phyloP scores from a whole-genome alignment of 2,888 invertebrate species.

The Drosophila hawaiiensis region DNA sequence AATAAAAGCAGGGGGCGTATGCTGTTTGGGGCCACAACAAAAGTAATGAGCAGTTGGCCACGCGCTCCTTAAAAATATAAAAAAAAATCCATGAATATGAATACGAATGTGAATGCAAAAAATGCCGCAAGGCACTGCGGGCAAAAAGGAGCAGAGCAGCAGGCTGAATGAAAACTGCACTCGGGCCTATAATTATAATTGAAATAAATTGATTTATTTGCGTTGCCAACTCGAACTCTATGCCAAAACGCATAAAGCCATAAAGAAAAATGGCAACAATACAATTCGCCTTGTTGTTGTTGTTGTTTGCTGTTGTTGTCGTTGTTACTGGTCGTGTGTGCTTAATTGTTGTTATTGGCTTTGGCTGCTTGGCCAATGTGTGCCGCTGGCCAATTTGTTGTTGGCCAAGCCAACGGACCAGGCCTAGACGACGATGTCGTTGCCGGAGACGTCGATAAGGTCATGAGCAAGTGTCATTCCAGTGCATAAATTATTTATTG shows the following conservation, averaged over 20 bases:
- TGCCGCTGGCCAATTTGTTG: conserved; percentile 60
- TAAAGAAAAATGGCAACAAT: conserved; percentile 79
- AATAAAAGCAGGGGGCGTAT: conserved; percentile 48
- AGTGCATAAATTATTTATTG: conserved; percentile 75
- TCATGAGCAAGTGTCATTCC: conserved; percentile 81
- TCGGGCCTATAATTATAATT: conserved; percentile 83
- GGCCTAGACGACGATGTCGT: conserved; percentile 38
- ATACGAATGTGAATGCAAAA: conserved; percentile 27
- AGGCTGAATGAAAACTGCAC: conserved; percentile 42
- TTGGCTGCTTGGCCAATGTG: conserved; percentile 55
- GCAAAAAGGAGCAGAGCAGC: conserved; percentile 20
- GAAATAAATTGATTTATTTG: conserved; percentile 85
- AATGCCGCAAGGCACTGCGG: conserved; percentile 39
- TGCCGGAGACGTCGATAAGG: conserved; percentile 66
- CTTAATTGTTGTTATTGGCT: conserved; percentile 80
- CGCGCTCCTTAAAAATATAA: conserved; percentile 62
- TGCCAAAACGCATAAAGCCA: conserved; percentile 74
- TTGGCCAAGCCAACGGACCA: conserved; percentile 33
- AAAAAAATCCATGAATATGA: conserved; percentile 38
- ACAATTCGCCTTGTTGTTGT: conserved; percentile 60
- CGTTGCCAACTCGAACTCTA: conserved; percentile 70
- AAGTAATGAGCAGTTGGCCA: conserved; percentile 81
- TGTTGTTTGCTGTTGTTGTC: conserved; percentile 26
- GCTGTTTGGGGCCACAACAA: conserved; percentile 53
- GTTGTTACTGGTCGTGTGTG: conserved; percentile 49